Percentiles rank a stretch among this genome's conserved stretches.
Evolutionary conservation across 2,888 invertebrate genomes (phyloP).

Genomic region (Caenorhabditis sp.): DNA sequence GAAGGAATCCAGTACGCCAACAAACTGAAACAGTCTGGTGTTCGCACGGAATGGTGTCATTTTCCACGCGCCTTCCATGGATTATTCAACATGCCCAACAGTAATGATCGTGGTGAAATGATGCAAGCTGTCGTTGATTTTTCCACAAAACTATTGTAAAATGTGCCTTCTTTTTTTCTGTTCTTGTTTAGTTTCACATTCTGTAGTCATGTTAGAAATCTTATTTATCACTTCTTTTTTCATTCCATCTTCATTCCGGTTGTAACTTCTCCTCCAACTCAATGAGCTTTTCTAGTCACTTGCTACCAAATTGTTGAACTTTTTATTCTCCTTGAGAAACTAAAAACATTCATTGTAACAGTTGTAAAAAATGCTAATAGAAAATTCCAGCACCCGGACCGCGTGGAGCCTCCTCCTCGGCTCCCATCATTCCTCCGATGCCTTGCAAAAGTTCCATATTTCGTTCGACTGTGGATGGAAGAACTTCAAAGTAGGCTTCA

Average conservation of each 20-base stretch:
- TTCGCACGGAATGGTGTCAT: slow-evolving; percentile 71
- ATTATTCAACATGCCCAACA: slow-evolving; percentile 80
- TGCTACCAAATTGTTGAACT: slow-evolving; percentile 49
- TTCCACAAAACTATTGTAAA: slow-evolving; percentile 18
- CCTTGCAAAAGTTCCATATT: slow-evolving; percentile 56
- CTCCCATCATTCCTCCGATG: slow-evolving; percentile 16
- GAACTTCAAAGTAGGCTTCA: slow-evolving; percentile 35
- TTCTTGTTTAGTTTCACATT: slow-evolving; percentile 9
- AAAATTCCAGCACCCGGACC: slow-evolving; percentile 16
- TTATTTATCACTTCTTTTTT: slow-evolving; percentile 1
- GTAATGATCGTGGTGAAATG: slow-evolving; percentile 72
- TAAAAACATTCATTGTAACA: slow-evolving; percentile 4
- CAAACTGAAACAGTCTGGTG: slow-evolving; percentile 69
- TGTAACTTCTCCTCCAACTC: neutral
- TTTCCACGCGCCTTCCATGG: slow-evolving; percentile 77
- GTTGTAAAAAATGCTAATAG: neutral
- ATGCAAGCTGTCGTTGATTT: slow-evolving; percentile 75
- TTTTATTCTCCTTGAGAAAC: slow-evolving; percentile 23
- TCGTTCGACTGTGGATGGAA: slow-evolving; percentile 50
- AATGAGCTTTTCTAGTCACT: slow-evolving; percentile 58
- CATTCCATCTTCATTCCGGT: slow-evolving; percentile 22
- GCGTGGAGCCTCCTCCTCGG: neutral
- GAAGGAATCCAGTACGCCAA: slow-evolving; percentile 80
- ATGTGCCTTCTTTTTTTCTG: neutral
- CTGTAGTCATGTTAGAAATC: slow-evolving; percentile 48